Evolutionary conservation across 2,888 invertebrate genomes (phyloP).

Genomic region (Pyrgus malvae): DNA sequence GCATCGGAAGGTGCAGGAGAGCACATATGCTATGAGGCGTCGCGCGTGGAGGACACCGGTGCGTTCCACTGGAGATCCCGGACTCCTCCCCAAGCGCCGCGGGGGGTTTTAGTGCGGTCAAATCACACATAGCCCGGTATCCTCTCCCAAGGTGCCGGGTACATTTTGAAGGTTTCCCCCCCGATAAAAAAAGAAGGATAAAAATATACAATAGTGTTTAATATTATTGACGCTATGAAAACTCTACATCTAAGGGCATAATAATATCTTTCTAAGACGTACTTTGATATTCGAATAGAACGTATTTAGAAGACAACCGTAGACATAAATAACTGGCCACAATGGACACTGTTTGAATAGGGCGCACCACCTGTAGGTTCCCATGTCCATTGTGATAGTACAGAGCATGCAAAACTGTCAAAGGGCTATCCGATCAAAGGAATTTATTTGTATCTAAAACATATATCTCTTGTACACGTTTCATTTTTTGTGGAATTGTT

Average conservation of each 20-base stretch:
- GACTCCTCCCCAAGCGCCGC: too few species aligned
- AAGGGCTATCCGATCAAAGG: constrained; percentile 45
- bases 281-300: constrained; percentile 15
- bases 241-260: not conserved
- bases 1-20: too few species aligned
- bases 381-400: constrained; percentile 40
- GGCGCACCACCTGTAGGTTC: constrained; percentile 44
- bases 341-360: constrained; percentile 39
- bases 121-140: too few species aligned
- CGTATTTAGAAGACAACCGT: not conserved
- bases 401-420: constrained; percentile 36
- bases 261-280: not conserved
- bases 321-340: constrained; percentile 48
- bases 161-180: too few species aligned
- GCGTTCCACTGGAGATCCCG: too few species aligned
- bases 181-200: too few species aligned
- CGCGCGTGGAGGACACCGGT: too few species aligned
- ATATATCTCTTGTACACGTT: constrained; percentile 25
- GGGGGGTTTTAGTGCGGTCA: too few species aligned
- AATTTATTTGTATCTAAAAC: constrained; percentile 38
- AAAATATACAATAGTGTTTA: too few species aligned
- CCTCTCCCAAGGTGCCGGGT: too few species aligned
- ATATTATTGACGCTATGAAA: not conserved
- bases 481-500: too few species aligned
- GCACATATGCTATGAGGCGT: too few species aligned